Percentiles rank a stretch among this genome's conserved stretches.
Conservation (phyloP, 1,140 invertebrate genomes). For the Helicorthomorpha holstii region DNA sequence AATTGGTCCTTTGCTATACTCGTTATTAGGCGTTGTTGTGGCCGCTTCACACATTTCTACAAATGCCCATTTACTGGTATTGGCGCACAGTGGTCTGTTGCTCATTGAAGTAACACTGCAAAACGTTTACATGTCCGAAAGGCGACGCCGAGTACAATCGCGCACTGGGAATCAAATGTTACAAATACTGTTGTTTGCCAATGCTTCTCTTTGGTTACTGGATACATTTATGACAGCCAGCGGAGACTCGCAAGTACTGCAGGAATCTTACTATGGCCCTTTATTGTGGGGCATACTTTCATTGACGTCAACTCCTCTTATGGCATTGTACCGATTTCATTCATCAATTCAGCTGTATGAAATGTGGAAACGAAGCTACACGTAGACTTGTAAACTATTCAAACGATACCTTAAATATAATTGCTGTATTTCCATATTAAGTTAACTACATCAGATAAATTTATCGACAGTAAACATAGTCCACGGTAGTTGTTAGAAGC, state of each 20-base stretch:
- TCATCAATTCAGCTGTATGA: conserved; percentile 46
- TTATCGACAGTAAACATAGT: too few species aligned
- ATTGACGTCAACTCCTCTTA: conserved; percentile 39
- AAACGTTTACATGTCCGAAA: conserved; percentile 42
- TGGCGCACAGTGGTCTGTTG: conserved; percentile 29
- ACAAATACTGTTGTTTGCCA: conserved; percentile 46
- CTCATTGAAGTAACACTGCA: conserved; percentile 36
- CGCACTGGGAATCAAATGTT: conserved; percentile 47
- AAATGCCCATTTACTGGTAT: conserved; percentile 28
- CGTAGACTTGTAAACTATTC: background rate
- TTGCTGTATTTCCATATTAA: background rate
- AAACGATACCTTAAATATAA: background rate
- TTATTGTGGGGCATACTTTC: conserved; percentile 48
- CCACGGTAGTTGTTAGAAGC: too few species aligned
- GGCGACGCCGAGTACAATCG: conserved; percentile 31
- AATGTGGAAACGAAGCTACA: conserved; percentile 36
- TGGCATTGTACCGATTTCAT: conserved; percentile 53
- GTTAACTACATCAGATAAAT: too few species aligned
- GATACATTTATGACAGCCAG: conserved; percentile 48
- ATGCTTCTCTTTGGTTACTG: conserved; percentile 47
- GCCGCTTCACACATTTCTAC: background rate
- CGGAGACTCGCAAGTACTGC: conserved; percentile 36
- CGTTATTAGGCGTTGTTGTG: conserved; percentile 4
- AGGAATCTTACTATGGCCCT: conserved; percentile 42
- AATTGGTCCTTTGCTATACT: background rate